phyloP scores from a whole-genome alignment of 2,113 vertebrate genomes.

The Pyxicephalus adspersus region DNA sequence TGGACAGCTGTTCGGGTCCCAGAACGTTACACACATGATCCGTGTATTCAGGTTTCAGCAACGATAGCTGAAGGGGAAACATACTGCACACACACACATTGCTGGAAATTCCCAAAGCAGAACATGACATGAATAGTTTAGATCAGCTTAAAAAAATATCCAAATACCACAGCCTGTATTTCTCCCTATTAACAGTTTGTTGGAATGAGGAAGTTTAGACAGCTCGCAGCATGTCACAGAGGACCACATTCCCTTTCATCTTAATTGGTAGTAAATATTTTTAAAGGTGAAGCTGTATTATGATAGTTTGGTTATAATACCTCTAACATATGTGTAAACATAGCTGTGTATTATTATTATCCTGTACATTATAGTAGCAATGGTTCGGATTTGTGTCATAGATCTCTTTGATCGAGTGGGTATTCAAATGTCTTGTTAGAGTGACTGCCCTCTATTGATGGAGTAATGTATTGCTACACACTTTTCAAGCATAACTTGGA shows the following conservation, averaged over 20 bases:
- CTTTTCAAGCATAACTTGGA: too few species aligned
- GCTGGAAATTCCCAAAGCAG: conserved; percentile 44
- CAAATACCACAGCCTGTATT: conserved; percentile 27
- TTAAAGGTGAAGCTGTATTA: too few species aligned
- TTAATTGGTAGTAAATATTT: too few species aligned
- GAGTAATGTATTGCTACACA: not conserved
- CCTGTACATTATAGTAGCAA: too few species aligned
- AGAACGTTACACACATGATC: not conserved
- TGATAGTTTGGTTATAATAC: too few species aligned
- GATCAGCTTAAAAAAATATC: conserved; percentile 23
- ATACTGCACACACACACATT: not conserved
- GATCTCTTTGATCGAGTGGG: not conserved
- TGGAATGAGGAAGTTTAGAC: conserved; percentile 40
- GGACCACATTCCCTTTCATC: not conserved
- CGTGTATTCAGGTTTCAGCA: not conserved
- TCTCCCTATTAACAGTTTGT: conserved; percentile 1
- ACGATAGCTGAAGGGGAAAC: not conserved
- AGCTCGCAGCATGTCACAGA: conserved; percentile 16
- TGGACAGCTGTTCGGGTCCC: not conserved
- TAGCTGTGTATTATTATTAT: too few species aligned
- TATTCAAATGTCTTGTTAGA: not conserved
- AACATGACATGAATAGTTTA: conserved; percentile 35
- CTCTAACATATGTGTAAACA: too few species aligned
- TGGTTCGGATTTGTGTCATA: not conserved
- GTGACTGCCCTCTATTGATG: conserved; percentile 32